Base-by-base conservation (phyloP, 2,797 vertebrate species). In the Sitta carolinensis region DNA sequence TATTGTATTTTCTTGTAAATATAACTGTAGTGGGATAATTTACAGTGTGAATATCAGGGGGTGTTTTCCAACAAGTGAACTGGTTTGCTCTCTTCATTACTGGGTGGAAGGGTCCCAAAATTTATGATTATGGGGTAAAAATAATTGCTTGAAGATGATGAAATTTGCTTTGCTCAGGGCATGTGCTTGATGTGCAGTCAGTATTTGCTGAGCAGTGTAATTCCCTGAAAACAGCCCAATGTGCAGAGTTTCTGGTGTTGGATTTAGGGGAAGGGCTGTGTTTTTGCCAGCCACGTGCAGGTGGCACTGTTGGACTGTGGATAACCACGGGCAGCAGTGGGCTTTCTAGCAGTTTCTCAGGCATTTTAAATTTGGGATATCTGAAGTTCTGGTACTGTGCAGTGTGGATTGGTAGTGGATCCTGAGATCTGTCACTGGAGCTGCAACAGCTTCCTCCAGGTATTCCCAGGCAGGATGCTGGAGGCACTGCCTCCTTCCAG, bases 311-410 rank as follows among this genome's bases (percentile, higher is more conserved):
- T 6, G 76, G 45, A 64, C 92, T 22, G 2, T 13, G 42, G 36
- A 27, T 54, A 18, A 13, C 9, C 29, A 17, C 7, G 12, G 47
- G 76, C 36, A 66, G 55, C 67, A 21, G 29, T 51, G 72, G 58
- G 25, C 69, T 89, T 97, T 97, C 96, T 91, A 96, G 96, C 76
- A 95, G 91, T 62, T 96, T 97, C 94, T 94, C 54, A 54, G 84
- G 17, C 36, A 2, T 90, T 68, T 83, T 18, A 27, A 54, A 45
- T 52, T 30, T 2, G 13, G 50, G 38, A 1, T 83, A 2, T 51
- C 75, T 75, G 68, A 50, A 58, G 40, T 18, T 14, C 57, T 74
- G 77, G 14, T 4, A 4, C 51, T 11, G 13, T 57, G 54, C 52
- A 47, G 15, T 4, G 4, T 22, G 36, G 47, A 2, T 23, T 73